phyloP scores from a whole-genome alignment of 2,113 vertebrate species.

The Ciconia maguari region DNA sequence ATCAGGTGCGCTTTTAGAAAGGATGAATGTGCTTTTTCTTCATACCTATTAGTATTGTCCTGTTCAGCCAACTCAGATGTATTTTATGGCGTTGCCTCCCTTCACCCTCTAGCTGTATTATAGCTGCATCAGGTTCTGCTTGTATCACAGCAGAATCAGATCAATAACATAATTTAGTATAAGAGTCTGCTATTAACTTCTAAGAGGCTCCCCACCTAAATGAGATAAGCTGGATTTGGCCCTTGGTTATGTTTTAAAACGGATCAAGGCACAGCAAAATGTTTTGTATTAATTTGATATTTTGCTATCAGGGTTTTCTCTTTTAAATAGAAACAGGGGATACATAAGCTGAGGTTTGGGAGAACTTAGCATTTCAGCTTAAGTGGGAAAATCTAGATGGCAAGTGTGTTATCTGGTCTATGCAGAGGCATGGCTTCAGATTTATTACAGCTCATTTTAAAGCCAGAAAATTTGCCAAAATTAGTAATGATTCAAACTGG shows the following conservation, averaged over 20 bases:
- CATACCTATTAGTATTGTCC: neutral
- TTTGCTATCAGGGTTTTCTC: neutral
- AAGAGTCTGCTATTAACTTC: neutral
- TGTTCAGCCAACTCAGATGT: neutral
- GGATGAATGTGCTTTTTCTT: neutral
- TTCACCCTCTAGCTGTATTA: neutral
- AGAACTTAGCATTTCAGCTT: neutral
- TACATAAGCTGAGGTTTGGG: neutral
- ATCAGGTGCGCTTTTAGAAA: neutral
- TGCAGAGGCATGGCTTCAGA: neutral
- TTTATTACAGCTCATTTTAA: conserved; percentile 1
- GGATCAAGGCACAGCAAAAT: neutral
- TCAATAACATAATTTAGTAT: neutral
- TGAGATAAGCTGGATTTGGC: neutral
- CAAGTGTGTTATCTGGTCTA: neutral
- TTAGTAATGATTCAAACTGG: neutral
- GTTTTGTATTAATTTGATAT: neutral
- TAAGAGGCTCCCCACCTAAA: neutral
- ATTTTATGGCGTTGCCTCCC: neutral
- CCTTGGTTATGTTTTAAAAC: neutral
- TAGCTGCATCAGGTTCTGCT: neutral
- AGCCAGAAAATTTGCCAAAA: conserved; percentile 22
- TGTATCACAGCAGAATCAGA: neutral
- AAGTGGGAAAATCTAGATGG: neutral
- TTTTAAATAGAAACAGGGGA: neutral